These are phyloP conservation scores for Aphelenchoides avenae DNA, from an alignment of 1,140 invertebrate species.

Conservation along the genomic window DNA sequence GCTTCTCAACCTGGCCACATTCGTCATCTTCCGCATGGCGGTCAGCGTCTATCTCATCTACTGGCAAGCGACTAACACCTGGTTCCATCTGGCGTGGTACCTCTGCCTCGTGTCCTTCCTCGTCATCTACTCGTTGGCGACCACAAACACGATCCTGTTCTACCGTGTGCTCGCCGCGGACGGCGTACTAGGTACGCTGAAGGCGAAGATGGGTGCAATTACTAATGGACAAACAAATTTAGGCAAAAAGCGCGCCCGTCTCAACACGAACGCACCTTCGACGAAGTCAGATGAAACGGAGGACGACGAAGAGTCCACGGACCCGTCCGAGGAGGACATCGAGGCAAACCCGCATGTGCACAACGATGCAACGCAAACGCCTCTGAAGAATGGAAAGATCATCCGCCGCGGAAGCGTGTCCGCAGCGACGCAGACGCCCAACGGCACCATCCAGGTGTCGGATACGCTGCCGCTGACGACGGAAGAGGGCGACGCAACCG, in stretches of 20 bases:
- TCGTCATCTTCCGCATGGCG: conserved; percentile 53
- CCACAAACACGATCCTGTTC: conserved; percentile 52
- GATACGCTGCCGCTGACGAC: too few relatives aligned
- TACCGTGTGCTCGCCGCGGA: conserved; percentile 58
- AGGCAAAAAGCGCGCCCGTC: not conserved
- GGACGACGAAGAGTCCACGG: not conserved
- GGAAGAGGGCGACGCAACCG: too few relatives aligned
- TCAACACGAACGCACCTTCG: not conserved
- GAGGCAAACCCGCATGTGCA: too few relatives aligned
- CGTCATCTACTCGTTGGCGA: conserved; percentile 38
- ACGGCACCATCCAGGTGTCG: too few relatives aligned
- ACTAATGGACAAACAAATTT: too few relatives aligned
- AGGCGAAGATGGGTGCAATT: too few relatives aligned
- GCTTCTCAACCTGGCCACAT: conserved; percentile 51
- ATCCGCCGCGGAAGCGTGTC: too few relatives aligned
- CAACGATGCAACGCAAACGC: too few relatives aligned
- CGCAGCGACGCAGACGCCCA: too few relatives aligned
- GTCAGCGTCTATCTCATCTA: conserved; percentile 51
- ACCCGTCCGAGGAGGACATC: not conserved
- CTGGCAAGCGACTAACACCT: conserved; percentile 41
- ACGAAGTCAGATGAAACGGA: too few relatives aligned
- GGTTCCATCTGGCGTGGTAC: conserved; percentile 5
- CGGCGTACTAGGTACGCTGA: conserved; percentile 50
- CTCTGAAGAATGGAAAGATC: too few relatives aligned
- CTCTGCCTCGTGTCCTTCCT: conserved; percentile 1